Base-by-base conservation (phyloP, 2,888 invertebrate species). In the Malthinus seriepunctatus region DNA sequence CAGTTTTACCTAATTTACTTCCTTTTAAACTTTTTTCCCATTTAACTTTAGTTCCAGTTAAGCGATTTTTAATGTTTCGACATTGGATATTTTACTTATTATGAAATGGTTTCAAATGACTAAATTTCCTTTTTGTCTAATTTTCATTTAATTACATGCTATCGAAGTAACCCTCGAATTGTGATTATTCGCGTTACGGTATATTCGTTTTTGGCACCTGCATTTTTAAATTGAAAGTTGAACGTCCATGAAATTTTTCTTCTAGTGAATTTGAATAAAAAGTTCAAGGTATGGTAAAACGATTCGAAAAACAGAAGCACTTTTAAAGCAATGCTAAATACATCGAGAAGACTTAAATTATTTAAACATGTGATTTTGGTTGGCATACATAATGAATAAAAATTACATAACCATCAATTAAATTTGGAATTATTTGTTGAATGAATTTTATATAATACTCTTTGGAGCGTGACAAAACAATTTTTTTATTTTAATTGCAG, bases 141-240 rank as follows among this genome's bases (percentile, higher is more conserved):
- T 23, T 23, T 42, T 42, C 23, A 8, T 4, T 9, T 42, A 42
- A 42, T 42, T 42, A 42, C 23, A n/a, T 23, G 23, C 23, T 42
- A 15, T 42, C 9, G 23, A 42, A 23, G 23, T 23, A 23, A 4
- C 39, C 39, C 39, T 42, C 23, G 39, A 39, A 15, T 39, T 15
- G n/a, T 35, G 35, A 35, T 39, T 39, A 15, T 6, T 2, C 12
- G 8, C 15, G 39, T 42, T 42, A 15, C 39, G 39, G 39, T 15
- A 23, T 15, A 15, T 23, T 23, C 5, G 23, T 42, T 23, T 42
- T 42, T 42, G 39, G 15, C 39, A 42, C 39, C 39, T 42, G 39
- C 39, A 42, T 14, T 42, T 42, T n/a, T 15, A 42, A 42, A 42
- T 42, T 23, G 39, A 42, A 42, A 42, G 39, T 42, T 15, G 39